phyloP scores from a whole-genome alignment of 1,140 invertebrate genomes.

The Anoplolepis gracilipes region DNA sequence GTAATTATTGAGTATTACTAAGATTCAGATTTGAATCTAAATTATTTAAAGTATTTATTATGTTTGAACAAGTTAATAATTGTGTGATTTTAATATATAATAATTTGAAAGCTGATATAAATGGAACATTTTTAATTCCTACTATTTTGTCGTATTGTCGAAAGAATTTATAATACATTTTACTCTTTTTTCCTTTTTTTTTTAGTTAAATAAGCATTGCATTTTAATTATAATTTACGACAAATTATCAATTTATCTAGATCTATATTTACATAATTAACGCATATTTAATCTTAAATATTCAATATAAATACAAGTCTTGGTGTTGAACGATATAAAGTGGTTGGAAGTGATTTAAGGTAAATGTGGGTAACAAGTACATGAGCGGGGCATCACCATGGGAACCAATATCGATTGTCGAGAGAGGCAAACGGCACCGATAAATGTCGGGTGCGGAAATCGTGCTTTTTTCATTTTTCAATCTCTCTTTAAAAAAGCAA shows the following conservation, averaged over 20 bases:
- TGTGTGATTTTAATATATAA: neutral
- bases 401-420: conserved; percentile 83
- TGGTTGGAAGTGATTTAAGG: conserved; percentile 76
- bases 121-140: neutral
- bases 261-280: neutral
- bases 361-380: conserved; percentile 81
- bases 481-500: conserved; percentile 66
- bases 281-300: neutral
- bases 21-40: neutral
- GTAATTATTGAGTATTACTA: neutral
- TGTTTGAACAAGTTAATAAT: neutral
- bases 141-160: no score
- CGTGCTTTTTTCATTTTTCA: conserved; percentile 69
- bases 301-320: neutral
- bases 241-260: neutral
- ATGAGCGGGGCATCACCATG: conserved; percentile 81
- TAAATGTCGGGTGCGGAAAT: conserved; percentile 68
- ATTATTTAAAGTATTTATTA: neutral
- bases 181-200: neutral
- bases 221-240: conserved; percentile 7
- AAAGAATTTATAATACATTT: neutral
- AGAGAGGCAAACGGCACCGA: conserved; percentile 68
- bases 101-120: neutral
- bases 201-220: neutral
- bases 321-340: conserved; percentile 58